Conservation (phyloP, 2,113 vertebrate genomes). For the Microtus pennsylvanicus region DNA sequence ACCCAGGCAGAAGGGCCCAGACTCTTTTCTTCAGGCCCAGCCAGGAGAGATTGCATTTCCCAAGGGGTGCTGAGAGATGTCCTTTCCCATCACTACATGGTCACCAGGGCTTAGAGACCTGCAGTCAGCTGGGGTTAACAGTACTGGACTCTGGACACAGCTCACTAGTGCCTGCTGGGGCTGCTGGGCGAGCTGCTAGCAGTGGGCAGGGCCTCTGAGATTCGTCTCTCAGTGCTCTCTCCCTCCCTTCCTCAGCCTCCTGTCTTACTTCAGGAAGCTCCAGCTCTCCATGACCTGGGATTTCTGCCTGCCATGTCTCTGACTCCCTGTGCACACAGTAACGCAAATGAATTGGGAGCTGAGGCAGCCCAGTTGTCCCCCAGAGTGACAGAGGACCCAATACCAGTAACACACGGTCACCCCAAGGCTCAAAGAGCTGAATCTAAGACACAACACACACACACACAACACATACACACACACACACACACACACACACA, state of each 20-base stretch:
- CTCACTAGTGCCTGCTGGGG: background rate
- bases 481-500: background rate
- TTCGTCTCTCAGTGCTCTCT: no score
- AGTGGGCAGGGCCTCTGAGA: background rate
- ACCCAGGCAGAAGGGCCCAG: background rate
- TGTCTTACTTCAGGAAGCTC: background rate
- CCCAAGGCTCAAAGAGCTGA: background rate
- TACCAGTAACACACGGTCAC: rapidly evolving
- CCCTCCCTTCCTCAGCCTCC: background rate
- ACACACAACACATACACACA: no score
- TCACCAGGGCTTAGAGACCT: background rate
- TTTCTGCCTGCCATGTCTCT: background rate
- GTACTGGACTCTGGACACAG: rapidly evolving
- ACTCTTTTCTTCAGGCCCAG: background rate
- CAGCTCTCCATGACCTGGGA: background rate
- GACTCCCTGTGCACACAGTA: background rate
- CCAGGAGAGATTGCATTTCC: background rate
- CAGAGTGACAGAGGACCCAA: background rate
- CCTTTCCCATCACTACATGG: background rate
- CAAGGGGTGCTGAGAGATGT: background rate
- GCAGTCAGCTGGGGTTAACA: background rate
- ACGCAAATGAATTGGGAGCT: background rate
- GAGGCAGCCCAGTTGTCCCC: rapidly evolving
- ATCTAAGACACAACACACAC: background rate
- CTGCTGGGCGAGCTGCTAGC: background rate